phyloP scores from a whole-genome alignment of 2,797 vertebrate genomes.

The Lophius americanus region DNA sequence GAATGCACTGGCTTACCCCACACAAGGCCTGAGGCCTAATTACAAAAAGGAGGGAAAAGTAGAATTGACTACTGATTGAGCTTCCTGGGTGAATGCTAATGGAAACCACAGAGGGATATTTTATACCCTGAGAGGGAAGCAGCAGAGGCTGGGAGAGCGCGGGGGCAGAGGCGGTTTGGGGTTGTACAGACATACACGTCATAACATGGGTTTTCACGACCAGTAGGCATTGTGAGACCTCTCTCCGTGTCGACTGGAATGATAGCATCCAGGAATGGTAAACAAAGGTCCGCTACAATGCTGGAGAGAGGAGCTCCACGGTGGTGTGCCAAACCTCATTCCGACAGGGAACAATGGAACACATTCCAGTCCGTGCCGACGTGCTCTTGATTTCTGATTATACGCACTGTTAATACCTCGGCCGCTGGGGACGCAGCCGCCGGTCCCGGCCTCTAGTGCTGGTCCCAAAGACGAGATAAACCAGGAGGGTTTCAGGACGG shows the following conservation, averaged over 20 bases:
- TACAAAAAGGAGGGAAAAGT: constrained; percentile 66
- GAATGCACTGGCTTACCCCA: constrained; percentile 72
- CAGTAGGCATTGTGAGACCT: constrained; percentile 38
- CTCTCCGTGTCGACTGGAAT: constrained; percentile 51
- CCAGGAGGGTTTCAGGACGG: no score
- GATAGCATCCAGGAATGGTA: constrained; percentile 52
- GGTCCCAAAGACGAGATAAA: no score
- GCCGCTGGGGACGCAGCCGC: no score
- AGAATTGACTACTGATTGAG: constrained; percentile 76
- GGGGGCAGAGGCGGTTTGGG: constrained; percentile 23
- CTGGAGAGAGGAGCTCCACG: constrained; percentile 44
- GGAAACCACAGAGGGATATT: constrained; percentile 71
- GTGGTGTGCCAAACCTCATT: constrained; percentile 62
- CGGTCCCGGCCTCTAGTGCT: no score
- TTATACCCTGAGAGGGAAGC: constrained; percentile 63
- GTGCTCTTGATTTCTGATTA: constrained; percentile 52
- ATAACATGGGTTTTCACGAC: constrained; percentile 45
- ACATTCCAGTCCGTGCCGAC: constrained; percentile 51
- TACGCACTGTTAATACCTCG: constrained; percentile 14
- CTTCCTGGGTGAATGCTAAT: constrained; percentile 80
- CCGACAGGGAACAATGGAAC: constrained; percentile 65
- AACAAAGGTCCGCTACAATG: constrained; percentile 53
- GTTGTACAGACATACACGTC: constrained; percentile 51
- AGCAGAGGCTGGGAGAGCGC: constrained; percentile 41
- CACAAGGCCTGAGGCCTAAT: constrained; percentile 69